Evolutionary conservation across 2,797 vertebrate genomes (phyloP).

Genomic region (Alosa sapidissima): DNA sequence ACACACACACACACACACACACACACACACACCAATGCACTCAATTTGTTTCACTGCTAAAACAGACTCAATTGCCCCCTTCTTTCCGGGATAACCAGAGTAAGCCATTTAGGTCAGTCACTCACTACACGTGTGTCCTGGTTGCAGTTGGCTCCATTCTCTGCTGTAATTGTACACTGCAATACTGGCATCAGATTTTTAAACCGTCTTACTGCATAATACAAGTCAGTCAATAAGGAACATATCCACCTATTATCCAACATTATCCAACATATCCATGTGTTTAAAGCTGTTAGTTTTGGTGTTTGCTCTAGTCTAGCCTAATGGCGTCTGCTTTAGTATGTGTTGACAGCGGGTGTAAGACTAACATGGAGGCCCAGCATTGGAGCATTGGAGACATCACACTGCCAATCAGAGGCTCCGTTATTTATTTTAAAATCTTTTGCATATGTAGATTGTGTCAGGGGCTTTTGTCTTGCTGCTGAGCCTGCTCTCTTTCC

Average conservation of each 20-base stretch:
- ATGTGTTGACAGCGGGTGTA: not conserved
- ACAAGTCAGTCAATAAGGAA: not conserved
- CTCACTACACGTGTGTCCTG: not conserved
- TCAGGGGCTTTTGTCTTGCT: not conserved
- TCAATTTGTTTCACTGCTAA: not conserved
- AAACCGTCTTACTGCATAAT: too few relatives aligned
- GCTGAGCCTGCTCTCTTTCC: not conserved
- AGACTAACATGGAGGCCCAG: not conserved
- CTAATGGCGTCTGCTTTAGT: not conserved
- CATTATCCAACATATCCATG: too few relatives aligned
- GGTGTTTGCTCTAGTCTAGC: not conserved
- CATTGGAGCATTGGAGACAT: not conserved
- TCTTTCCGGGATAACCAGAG: not conserved
- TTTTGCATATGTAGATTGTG: slow-evolving; percentile 4
- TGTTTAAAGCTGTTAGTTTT: not conserved
- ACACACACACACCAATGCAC: slow-evolving; percentile 2
- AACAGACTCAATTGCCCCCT: not conserved
- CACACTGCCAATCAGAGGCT: not conserved
- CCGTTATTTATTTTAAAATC: not conserved
- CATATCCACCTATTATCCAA: not conserved
- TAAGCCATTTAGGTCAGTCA: slow-evolving; percentile 1
- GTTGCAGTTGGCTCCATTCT: not conserved
- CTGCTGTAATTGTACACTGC: not conserved
- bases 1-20: slow-evolving; percentile 15
- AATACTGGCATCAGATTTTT: not conserved